Percentiles rank a stretch among this genome's conserved stretches.
Conservation (phyloP, 2,797 vertebrate genomes). For the Zenarchopterus dispar region DNA sequence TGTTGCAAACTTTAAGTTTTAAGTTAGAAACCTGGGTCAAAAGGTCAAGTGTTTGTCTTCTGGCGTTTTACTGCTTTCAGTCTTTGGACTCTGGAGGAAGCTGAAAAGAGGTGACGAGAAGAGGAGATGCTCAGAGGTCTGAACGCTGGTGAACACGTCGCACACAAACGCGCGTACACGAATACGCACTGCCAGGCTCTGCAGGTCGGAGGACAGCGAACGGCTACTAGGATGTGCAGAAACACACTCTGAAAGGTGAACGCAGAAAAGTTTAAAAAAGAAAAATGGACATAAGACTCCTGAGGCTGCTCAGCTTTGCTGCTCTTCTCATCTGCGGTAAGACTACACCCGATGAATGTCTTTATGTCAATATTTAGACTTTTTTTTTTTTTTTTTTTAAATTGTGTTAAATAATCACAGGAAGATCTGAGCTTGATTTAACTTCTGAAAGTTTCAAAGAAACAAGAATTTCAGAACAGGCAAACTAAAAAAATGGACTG, state of each 20-base stretch:
- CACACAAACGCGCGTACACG: not conserved
- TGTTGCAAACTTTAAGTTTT: not conserved
- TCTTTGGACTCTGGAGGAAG: slow-evolving; percentile 78
- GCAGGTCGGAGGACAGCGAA: not conserved
- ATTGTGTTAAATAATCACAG: no score
- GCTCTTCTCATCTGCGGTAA: slow-evolving; percentile 72
- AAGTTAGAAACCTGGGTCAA: slow-evolving; percentile 20
- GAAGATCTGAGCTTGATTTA: no score
- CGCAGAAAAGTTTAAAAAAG: not conserved
- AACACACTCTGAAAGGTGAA: slow-evolving; percentile 32
- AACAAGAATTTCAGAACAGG: no score
- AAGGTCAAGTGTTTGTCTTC: slow-evolving; percentile 41
- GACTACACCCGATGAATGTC: slow-evolving; percentile 29
- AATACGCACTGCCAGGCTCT: slow-evolving; percentile 4
- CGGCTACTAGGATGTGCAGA: slow-evolving; percentile 49
- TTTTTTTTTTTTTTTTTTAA: not conserved
- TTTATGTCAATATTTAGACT: not conserved
- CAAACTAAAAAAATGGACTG: no score
- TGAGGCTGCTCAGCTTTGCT: slow-evolving; percentile 61
- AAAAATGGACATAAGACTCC: slow-evolving; percentile 48
- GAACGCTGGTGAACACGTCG: slow-evolving; percentile 28
- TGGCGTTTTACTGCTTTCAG: slow-evolving; percentile 72
- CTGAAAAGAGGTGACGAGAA: slow-evolving; percentile 67
- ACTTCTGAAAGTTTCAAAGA: no score
- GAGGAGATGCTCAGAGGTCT: slow-evolving; percentile 69